Evolutionary conservation across 2,797 vertebrate species (phyloP).

Genomic region (Glyptemys insculpta): DNA sequence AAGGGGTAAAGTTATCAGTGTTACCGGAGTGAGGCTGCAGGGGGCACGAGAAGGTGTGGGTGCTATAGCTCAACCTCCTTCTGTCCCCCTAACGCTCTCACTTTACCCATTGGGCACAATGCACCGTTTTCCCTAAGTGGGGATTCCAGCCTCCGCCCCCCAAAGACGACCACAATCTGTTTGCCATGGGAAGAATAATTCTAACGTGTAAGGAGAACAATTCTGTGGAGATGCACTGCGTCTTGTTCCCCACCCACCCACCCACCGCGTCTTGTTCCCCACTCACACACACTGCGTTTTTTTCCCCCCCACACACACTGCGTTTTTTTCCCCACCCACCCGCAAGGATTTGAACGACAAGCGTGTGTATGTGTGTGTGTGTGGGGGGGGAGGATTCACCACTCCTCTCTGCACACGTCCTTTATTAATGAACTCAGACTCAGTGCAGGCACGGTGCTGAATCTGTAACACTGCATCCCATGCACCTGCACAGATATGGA

Average conservation of each 20-base stretch:
- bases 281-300: not conserved
- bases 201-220: accelerated
- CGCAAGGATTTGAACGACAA: not conserved
- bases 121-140: not conserved
- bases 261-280: no score
- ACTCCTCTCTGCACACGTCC: not conserved
- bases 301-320: no score
- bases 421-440: not conserved
- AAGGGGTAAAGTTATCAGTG: not conserved
- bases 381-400: not conserved
- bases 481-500: accelerated
- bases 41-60: not conserved
- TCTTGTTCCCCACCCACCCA: not conserved
- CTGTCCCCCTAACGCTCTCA: not conserved
- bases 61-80: not conserved
- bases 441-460: not conserved
- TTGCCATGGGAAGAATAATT: not conserved
- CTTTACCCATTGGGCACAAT: not conserved
- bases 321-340: not conserved
- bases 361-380: accelerated
- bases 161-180: no score
- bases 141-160: not conserved
- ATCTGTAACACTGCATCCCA: not conserved
- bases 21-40: not conserved
- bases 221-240: not conserved